A percentile compares a stretch with the other conserved stretches of the same genome.
Conservation (phyloP, 2,113 vertebrate species). For the Butorides virescens region DNA sequence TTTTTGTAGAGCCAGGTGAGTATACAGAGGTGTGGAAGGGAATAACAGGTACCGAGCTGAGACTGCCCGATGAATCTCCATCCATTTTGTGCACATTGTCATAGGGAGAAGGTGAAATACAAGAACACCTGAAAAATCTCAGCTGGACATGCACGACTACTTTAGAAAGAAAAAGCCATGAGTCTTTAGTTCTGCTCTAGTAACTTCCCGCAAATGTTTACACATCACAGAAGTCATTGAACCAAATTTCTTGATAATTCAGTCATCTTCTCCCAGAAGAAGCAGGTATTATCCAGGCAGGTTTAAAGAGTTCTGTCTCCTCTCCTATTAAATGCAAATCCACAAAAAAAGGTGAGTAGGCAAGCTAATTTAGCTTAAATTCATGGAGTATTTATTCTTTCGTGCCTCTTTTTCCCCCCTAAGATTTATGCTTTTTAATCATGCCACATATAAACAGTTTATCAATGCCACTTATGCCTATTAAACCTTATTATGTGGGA, state of each 20-base stretch:
- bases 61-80: background rate
- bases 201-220: slow-evolving; percentile 34
- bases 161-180: background rate
- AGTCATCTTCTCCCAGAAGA: background rate
- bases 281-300: background rate
- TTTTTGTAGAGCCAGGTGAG: background rate
- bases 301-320: background rate
- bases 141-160: background rate
- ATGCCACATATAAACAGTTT: background rate
- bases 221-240: background rate
- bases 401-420: accelerated
- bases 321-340: background rate
- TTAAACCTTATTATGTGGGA: slow-evolving; percentile 27
- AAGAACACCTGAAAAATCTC: background rate
- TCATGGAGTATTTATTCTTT: background rate
- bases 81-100: background rate
- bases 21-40: background rate
- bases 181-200: slow-evolving; percentile 16
- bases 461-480: slow-evolving; percentile 2
- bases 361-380: background rate
- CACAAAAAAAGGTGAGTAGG: background rate
- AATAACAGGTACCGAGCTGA: background rate
- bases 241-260: background rate
- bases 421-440: background rate
- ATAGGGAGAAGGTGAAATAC: background rate